Evolutionary conservation across 2,888 invertebrate genomes (phyloP).

Genomic region (Andrena bicolor): DNA sequence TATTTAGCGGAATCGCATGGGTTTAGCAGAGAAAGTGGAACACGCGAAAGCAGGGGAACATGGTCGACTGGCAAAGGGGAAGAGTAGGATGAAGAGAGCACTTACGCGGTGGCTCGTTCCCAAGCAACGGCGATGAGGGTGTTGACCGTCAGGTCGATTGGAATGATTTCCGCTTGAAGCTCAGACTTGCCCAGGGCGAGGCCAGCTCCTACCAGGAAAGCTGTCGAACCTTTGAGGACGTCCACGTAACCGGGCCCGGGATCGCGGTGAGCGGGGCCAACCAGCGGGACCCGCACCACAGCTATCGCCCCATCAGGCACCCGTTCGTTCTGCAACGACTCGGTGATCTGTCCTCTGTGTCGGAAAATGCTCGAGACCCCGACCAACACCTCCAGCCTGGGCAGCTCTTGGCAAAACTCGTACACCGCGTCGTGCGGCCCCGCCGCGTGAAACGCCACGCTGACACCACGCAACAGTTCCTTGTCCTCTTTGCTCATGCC

Average conservation of each 20-base stretch:
- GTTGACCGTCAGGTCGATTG: slow-evolving; percentile 77
- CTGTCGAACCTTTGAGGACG: slow-evolving; percentile 74
- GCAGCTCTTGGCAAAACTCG: slow-evolving; percentile 71
- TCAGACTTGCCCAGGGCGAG: slow-evolving; percentile 71
- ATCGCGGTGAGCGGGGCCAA: slow-evolving; percentile 78
- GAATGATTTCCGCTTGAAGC: slow-evolving; percentile 75
- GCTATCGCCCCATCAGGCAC: slow-evolving; percentile 70
- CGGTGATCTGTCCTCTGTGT: slow-evolving; percentile 58
- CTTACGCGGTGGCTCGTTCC: slow-evolving; percentile 73
- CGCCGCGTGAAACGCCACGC: slow-evolving; percentile 76
- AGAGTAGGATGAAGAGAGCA: slow-evolving; percentile 17
- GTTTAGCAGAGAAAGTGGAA: neutral
- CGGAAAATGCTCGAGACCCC: slow-evolving; percentile 68
- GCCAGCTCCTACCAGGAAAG: slow-evolving; percentile 79
- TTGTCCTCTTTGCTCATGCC: slow-evolving; percentile 63
- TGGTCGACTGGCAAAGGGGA: neutral
- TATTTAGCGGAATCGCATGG: neutral
- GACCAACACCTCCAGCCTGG: slow-evolving; percentile 67
- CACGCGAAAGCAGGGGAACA: neutral
- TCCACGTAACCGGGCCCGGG: slow-evolving; percentile 80
- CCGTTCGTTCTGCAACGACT: slow-evolving; percentile 60
- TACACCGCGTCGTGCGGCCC: slow-evolving; percentile 72
- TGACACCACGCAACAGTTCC: slow-evolving; percentile 64
- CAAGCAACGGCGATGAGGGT: slow-evolving; percentile 77
- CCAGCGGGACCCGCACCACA: slow-evolving; percentile 71